Conservation (phyloP, 2,113 vertebrate genomes). For the Gadus chalcogrammus region DNA sequence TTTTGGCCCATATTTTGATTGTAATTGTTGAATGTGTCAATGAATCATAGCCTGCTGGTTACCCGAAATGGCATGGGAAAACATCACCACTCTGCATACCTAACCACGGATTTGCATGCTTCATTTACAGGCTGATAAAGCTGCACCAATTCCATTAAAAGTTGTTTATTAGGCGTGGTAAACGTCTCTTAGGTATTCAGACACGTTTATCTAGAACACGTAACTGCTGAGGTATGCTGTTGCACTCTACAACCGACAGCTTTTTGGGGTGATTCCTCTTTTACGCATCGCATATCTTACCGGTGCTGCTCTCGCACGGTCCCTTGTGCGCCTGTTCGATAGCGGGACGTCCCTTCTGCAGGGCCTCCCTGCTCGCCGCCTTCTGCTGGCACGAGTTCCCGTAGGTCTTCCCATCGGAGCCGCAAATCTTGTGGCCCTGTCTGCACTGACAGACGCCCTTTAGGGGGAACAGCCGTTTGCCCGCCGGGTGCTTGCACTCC, state of each 20-base stretch:
- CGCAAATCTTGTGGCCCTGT: conserved; percentile 78
- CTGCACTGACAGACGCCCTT: conserved; percentile 84
- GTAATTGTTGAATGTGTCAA: no score
- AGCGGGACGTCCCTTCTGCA: conserved; percentile 75
- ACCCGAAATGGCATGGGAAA: neutral
- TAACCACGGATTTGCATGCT: conserved; percentile 6
- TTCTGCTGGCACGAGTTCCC: conserved; percentile 84
- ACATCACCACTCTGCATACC: neutral
- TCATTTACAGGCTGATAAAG: conserved; percentile 12
- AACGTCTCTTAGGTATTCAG: conserved; percentile 3
- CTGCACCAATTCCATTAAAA: conserved; percentile 13
- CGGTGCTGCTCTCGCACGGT: conserved; percentile 76
- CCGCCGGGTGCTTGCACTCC: conserved; percentile 77
- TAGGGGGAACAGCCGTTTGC: conserved; percentile 59
- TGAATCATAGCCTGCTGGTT: no score
- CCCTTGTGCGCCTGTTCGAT: conserved; percentile 79
- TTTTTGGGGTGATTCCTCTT: neutral
- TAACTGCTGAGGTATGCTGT: no score
- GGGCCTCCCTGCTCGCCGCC: conserved; percentile 80
- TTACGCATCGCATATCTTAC: conserved; percentile 68
- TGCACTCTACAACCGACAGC: neutral
- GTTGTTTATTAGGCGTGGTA: conserved; percentile 4
- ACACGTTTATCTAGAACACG: neutral
- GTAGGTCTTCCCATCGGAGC: conserved; percentile 86
- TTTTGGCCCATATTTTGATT: no score